Conservation (phyloP, 2,797 vertebrate species). For the Mastacembelus armatus region DNA sequence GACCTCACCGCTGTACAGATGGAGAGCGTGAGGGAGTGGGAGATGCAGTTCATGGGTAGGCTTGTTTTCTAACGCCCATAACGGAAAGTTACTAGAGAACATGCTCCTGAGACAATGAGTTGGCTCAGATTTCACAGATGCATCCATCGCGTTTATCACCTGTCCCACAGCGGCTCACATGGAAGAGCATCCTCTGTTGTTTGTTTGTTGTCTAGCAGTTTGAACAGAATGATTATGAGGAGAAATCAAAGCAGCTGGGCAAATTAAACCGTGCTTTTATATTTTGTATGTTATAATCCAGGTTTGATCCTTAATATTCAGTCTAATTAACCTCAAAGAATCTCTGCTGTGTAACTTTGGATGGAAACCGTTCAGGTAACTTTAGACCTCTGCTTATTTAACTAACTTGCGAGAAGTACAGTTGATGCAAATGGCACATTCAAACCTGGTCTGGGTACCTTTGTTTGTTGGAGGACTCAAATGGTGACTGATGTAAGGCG, state of each 20-base stretch:
- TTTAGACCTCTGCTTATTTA: background rate
- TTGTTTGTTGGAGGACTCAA: background rate
- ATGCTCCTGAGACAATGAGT: conserved; percentile 5
- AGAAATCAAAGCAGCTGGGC: too few relatives aligned
- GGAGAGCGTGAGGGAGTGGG: conserved; percentile 99
- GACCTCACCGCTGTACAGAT: conserved; percentile 98
- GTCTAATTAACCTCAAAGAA: too few relatives aligned
- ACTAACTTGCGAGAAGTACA: background rate
- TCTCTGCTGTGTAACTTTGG: conserved; percentile 18
- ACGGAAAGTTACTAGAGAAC: background rate
- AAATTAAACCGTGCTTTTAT: too few relatives aligned
- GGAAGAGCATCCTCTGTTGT: too few relatives aligned
- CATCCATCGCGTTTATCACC: background rate
- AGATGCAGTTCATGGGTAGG: conserved; percentile 99
- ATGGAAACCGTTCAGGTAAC: background rate
- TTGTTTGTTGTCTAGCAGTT: too few relatives aligned
- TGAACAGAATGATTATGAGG: too few relatives aligned
- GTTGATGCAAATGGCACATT: background rate
- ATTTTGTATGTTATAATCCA: too few relatives aligned
- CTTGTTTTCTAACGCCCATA: background rate
- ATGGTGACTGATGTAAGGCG: conserved; percentile 5
- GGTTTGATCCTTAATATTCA: too few relatives aligned
- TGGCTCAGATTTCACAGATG: conserved; percentile 13
- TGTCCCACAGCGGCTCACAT: too few relatives aligned
- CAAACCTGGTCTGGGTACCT: conserved; percentile 25